Evolutionary conservation across 2,888 invertebrate genomes (phyloP), one percentile per base, ranked within the genome.

Genomic region (Pseudococcus viburni): DNA sequence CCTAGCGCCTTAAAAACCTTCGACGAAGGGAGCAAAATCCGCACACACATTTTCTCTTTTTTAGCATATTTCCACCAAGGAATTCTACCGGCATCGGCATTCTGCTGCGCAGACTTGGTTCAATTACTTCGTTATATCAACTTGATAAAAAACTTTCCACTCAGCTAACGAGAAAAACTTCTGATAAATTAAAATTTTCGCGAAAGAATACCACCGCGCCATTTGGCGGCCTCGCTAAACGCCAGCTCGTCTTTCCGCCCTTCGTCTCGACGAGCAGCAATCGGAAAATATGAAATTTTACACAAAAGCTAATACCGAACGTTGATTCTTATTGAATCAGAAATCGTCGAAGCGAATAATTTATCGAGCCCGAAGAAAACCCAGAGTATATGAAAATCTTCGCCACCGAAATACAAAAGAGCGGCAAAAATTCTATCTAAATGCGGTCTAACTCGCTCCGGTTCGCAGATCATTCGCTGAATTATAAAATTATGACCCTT

Each of bases 301-400:
- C 55, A 55, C 55, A 55, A 55, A 55, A 55, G 73, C 73, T 73
- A 73, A 73, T 26, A 73, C 22, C 33, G 77, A 77, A 77, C 77
- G 77, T 77, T 77, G 77, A 77, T 77, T 77, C 39, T 77, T 77
- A 77, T 77, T 77, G 39, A 77, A 77, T 77, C 77, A 77, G 39
- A n/a, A 77, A 39, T 77, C 77, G 39, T 8, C 77, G 77, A 77
- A 77, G 77, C 77, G 77, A 77, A 77, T 77, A 42, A 77, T 77
- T 77, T 42, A 77, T 77, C 77, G 12, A 77, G 39, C 77, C 42
- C 33, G 39, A 39, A 77, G 39, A 77, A n/a, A 77, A 42, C 42
- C 17, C 39, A 39, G 1, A 77, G 77, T 77, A 39, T 39, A 64
- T 64, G 39, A 77, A 77, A 77, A 77, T 77, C 77, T 39, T 77